Conservation (phyloP, 2,113 vertebrate genomes). For the Lophotis ruficrista region DNA sequence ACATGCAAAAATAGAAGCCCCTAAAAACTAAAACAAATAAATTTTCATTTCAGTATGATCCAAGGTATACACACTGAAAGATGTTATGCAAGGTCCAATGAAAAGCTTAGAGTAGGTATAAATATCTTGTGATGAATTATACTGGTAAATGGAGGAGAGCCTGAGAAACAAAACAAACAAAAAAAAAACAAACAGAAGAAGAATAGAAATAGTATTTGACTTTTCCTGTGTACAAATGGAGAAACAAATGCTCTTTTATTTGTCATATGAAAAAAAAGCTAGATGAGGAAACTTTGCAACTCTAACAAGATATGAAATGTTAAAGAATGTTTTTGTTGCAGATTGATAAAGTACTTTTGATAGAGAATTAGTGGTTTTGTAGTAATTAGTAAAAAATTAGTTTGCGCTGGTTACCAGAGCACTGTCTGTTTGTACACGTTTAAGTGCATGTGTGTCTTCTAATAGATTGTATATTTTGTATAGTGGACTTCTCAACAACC, state of each 20-base stretch:
- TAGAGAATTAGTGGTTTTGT: not conserved
- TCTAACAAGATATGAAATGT: not conserved
- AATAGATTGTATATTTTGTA: not conserved
- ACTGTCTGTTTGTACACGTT: not conserved
- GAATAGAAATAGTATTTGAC: not conserved
- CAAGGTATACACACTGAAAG: not conserved
- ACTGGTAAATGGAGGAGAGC: not conserved
- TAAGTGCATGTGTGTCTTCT: not conserved
- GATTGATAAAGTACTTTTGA: rapidly evolving
- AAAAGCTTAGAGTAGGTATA: not conserved
- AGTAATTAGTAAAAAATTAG: not conserved
- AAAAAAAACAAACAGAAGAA: not conserved
- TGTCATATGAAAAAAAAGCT: not conserved
- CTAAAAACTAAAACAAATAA: not conserved
- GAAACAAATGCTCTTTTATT: not conserved
- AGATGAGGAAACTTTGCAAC: not conserved
- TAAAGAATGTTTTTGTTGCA: not conserved
- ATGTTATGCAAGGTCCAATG: not conserved
- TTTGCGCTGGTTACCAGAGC: not conserved
- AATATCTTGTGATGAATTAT: not conserved
- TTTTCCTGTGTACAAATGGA: not conserved
- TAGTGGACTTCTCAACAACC: not conserved
- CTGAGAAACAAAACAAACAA: not conserved
- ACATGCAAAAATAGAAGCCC: not conserved
- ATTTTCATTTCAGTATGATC: not conserved